Evolutionary conservation across 2,888 invertebrate species (phyloP).

Genomic region (Callyntrura guangdongensis): DNA sequence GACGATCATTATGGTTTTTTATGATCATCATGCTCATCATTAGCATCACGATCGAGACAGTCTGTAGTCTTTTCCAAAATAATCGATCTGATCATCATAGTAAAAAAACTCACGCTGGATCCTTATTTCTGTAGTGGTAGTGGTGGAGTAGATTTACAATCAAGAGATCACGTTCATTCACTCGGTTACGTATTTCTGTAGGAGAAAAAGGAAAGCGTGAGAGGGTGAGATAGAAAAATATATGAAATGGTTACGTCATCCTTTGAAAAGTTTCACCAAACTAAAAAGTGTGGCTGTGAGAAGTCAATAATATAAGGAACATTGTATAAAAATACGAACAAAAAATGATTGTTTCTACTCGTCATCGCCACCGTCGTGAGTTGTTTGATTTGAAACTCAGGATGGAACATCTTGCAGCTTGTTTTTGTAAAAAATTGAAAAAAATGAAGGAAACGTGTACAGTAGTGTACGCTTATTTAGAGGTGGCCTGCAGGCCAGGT

Average conservation of each 20-base stretch:
- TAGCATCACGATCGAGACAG: conserved; percentile 17
- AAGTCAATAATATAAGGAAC: not conserved
- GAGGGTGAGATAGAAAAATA: not conserved
- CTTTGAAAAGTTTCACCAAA: not conserved
- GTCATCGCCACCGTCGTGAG: conserved; percentile 25
- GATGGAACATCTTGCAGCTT: not conserved
- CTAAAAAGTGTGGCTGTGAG: not conserved
- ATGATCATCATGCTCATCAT: conserved; percentile 57
- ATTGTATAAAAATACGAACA: not conserved
- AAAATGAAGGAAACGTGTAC: not conserved
- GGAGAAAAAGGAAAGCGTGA: not conserved
- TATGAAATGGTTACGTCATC: not conserved
- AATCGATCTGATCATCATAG: conserved; percentile 20
- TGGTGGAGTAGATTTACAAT: not conserved
- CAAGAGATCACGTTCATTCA: conserved; percentile 6
- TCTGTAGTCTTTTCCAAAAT: not conserved
- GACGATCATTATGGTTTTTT: conserved; percentile 58
- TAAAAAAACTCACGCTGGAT: not conserved
- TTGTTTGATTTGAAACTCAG: conserved; percentile 37
- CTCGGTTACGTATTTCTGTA: not conserved
- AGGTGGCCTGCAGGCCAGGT: too few relatives aligned
- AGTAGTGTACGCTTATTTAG: not conserved
- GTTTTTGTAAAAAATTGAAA: not conserved
- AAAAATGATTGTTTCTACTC: conserved; percentile 24
- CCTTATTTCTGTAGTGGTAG: not conserved